Conservation (phyloP, 2,888 invertebrate species). For the Pantelozetes paolii region DNA sequence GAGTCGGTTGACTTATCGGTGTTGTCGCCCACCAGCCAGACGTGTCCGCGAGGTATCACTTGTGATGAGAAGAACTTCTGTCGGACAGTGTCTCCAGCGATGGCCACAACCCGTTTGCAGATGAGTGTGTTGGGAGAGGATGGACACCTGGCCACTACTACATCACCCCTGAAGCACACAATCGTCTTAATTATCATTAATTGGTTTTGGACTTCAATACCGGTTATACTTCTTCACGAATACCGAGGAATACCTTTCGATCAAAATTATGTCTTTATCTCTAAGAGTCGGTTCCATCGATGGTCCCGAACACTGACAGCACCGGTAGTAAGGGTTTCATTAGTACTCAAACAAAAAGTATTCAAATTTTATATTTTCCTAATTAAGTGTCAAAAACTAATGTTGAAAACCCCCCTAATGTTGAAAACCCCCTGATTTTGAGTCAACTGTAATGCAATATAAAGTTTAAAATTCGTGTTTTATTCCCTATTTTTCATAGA, state of each 20-base stretch:
- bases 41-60: slow-evolving; percentile 74
- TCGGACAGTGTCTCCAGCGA: slow-evolving; percentile 58
- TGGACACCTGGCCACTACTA: slow-evolving; percentile 76
- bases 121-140: slow-evolving; percentile 59
- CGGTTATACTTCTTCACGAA: slow-evolving; percentile 37
- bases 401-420: too few relatives aligned
- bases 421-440: too few relatives aligned
- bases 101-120: slow-evolving; percentile 72
- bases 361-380: neutral
- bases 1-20: slow-evolving; percentile 77
- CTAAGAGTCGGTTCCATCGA: slow-evolving; percentile 89
- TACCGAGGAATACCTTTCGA: slow-evolving; percentile 61
- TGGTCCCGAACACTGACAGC: slow-evolving; percentile 73
- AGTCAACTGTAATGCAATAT: too few relatives aligned
- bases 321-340: neutral
- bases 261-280: slow-evolving; percentile 73
- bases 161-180: slow-evolving; percentile 64
- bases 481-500: too few relatives aligned
- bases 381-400: too few relatives aligned
- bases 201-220: neutral
- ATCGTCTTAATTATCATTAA: neutral
- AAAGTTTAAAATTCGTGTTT: too few relatives aligned
- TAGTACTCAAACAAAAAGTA: neutral
- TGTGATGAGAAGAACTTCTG: slow-evolving; percentile 16
- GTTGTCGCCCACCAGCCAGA: slow-evolving; percentile 92